Base-by-base conservation (phyloP, 1,140 invertebrate genomes). In the Sesamia nonagrioides region DNA sequence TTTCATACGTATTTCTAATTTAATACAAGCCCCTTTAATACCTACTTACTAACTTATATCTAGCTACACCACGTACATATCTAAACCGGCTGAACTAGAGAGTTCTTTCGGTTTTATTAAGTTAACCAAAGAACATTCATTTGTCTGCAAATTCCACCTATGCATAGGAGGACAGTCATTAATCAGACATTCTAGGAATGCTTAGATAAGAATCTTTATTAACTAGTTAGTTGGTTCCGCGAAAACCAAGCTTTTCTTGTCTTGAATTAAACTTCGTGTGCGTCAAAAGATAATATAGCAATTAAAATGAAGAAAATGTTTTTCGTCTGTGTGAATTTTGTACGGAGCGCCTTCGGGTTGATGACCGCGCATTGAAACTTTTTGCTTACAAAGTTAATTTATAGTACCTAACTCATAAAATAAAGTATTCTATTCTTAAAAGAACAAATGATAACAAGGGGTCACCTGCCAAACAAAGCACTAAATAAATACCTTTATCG, bases 131-230 rank as follows among this genome's bases (percentile, higher is more conserved):
- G 60, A 63, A 56, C 80, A 84, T 86, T 84, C 83, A 82, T 81
- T 79, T 78, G 86, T 86, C 86, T 88, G 84, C 81, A 79, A 82
- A 87, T 88, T 81, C 79, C 52, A 84, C 78, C 77, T 86, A 88
- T 88, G 86, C 80, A 35, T 71, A 18, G 21, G 79, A 79, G 74
- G 84, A 80, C 21, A 75, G 56, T 61, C 52, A 50, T 80, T 54
- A 77, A 77, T 54, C 48, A 40, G 42, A 69, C 66, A 50, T 48
- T 69, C 66, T 69, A 50, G 50, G 66, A 69, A 69, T 69, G 15
- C 5, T 50, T 50, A 48, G 40, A 69, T 69, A n/a, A n/a, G 35
- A 63, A 69, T 48, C 66, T 42, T 18, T 2, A 50, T 33, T 27
- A 15, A 48, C 40, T 50, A 27, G n/a, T 63, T 40, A 66, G 61